These are phyloP conservation scores for Lepus townsendii DNA, from an alignment of 2,797 vertebrate species.

Conservation along the genomic window DNA sequence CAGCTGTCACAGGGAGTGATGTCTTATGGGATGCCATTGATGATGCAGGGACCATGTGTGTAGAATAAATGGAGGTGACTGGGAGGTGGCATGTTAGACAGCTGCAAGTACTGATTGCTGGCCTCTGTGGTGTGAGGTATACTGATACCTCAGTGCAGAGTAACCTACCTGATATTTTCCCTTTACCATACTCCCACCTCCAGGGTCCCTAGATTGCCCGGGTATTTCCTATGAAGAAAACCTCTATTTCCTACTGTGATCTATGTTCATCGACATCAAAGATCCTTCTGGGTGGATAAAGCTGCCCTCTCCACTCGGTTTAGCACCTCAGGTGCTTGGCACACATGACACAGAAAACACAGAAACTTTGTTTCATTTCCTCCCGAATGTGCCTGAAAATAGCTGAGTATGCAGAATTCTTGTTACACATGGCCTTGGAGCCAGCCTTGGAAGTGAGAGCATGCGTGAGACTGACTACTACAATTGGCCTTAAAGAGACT, in stretches of 20 bases:
- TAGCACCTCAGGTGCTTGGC: background rate
- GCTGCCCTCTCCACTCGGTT: background rate
- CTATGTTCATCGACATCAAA: background rate
- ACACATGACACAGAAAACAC: background rate
- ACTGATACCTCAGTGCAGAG: background rate
- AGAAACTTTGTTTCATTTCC: background rate
- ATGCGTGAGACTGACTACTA: background rate
- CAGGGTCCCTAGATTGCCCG: background rate
- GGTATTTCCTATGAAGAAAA: background rate
- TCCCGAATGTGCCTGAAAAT: background rate
- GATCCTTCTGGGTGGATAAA: background rate
- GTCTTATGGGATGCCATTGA: too few relatives aligned
- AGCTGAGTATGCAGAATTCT: background rate
- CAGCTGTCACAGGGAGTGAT: background rate
- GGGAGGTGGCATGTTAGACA: accelerated
- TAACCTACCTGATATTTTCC: background rate
- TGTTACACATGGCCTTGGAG: background rate
- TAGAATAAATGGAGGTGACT: background rate
- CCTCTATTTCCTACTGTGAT: background rate
- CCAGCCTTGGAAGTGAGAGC: background rate
- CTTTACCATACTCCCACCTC: background rate
- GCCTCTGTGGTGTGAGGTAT: background rate
- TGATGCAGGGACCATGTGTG: background rate
- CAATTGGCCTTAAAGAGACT: background rate
- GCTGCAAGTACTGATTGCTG: background rate